These are phyloP conservation scores for Drosophila fungiperda DNA, from an alignment of 2,888 invertebrate genomes.

Conservation along the genomic window DNA sequence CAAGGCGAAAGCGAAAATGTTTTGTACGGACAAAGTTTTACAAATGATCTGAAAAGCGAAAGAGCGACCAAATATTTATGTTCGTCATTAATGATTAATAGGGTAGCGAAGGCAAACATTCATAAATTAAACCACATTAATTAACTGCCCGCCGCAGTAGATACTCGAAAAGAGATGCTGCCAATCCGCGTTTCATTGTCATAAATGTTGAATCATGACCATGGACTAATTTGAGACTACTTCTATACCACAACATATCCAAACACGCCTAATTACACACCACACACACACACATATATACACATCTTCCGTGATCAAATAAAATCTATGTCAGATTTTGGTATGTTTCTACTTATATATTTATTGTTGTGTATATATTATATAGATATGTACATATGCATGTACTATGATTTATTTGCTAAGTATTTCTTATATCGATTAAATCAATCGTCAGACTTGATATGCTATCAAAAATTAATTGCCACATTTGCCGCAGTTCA, in stretches of 20 bases:
- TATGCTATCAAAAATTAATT: slow-evolving; percentile 33
- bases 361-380: background rate
- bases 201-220: slow-evolving; percentile 43
- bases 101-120: slow-evolving; percentile 59
- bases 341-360: background rate
- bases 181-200: slow-evolving; percentile 42
- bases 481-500: background rate
- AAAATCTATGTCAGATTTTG: slow-evolving; percentile 5
- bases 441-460: slow-evolving; percentile 11
- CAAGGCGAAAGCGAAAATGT: slow-evolving; percentile 13
- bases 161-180: slow-evolving; percentile 33
- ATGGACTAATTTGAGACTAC: slow-evolving; percentile 22
- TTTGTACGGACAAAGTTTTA: slow-evolving; percentile 47
- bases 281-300: background rate
- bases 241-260: background rate
- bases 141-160: slow-evolving; percentile 57
- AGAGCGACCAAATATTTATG: slow-evolving; percentile 66
- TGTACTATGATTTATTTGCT: background rate
- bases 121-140: slow-evolving; percentile 72
- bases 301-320: background rate
- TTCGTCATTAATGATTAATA: slow-evolving; percentile 72
- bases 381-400: background rate
- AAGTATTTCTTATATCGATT: slow-evolving; percentile 25
- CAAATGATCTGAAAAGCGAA: slow-evolving; percentile 57
- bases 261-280: background rate